These are phyloP conservation scores for Phymanthus crucifer DNA, from an alignment of 92 coral and sea anemone species.

Conservation along the genomic window DNA sequence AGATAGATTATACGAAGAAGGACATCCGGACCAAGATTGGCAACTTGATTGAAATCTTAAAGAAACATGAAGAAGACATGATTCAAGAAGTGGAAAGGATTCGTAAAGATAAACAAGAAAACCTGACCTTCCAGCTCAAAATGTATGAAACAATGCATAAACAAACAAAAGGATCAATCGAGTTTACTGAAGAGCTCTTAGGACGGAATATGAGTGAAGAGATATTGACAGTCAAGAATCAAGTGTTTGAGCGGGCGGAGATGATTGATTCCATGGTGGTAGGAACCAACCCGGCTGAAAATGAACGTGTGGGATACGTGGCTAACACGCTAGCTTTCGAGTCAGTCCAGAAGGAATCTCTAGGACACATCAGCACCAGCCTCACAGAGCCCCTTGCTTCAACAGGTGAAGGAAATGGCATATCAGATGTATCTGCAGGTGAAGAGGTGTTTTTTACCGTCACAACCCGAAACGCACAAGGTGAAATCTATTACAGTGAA, in stretches of 20 bases:
- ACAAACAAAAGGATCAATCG: constrained; percentile 69
- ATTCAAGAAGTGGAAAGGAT: constrained; percentile 69
- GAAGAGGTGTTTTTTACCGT: constrained; percentile 77
- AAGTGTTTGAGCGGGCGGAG: constrained; percentile 64
- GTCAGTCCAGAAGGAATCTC: constrained; percentile 48
- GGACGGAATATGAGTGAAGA: constrained; percentile 79
- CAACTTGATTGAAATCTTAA: constrained; percentile 57
- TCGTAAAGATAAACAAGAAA: constrained; percentile 80
- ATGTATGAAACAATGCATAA: constrained; percentile 71
- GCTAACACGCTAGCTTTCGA: constrained; percentile 58
- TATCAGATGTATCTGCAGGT: constrained; percentile 74
- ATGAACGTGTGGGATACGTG: constrained; percentile 79
- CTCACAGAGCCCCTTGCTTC: constrained; percentile 78
- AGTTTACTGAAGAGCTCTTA: constrained; percentile 72
- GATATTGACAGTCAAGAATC: constrained; percentile 73
- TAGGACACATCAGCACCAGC: constrained; percentile 81
- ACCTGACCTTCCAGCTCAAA: constrained; percentile 69
- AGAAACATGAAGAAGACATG: constrained; percentile 79
- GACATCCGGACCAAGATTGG: constrained; percentile 84
- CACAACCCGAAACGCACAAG: constrained; percentile 85
- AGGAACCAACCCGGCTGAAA: constrained; percentile 87
- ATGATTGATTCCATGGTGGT: constrained; percentile 60
- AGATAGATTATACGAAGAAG: constrained; percentile 76
- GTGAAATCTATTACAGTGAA: constrained; percentile 80
- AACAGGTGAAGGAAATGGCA: constrained; percentile 75